These are phyloP conservation scores for Dipodomys ordii DNA, from an alignment of 2,113 vertebrate genomes.

Conservation along the genomic window DNA sequence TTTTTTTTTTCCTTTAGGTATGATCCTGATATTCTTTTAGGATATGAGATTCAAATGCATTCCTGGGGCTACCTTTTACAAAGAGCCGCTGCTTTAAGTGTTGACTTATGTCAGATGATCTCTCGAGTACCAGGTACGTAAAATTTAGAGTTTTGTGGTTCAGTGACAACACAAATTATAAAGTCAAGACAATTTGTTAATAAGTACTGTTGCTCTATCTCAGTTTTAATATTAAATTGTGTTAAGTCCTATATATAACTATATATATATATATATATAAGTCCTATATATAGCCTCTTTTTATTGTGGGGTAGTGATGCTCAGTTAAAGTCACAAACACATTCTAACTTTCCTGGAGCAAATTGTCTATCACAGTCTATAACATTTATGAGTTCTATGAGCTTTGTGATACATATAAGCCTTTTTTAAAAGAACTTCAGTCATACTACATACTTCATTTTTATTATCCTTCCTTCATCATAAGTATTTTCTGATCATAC, in stretches of 20 bases:
- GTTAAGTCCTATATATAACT: constrained; percentile 8
- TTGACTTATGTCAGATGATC: constrained; percentile 95
- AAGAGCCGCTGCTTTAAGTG: constrained; percentile 91
- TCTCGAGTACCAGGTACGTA: constrained; percentile 96
- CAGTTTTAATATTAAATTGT: constrained; percentile 37
- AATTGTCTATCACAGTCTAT: no score
- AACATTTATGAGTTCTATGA: neutral
- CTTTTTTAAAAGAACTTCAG: constrained; percentile 12
- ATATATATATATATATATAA: no score
- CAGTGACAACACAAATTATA: constrained; percentile 47
- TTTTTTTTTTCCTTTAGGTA: constrained; percentile 87
- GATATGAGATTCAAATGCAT: constrained; percentile 98
- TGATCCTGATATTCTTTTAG: constrained; percentile 97
- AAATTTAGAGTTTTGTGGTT: constrained; percentile 12
- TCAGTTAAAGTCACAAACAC: no score
- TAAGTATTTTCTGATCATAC: neutral
- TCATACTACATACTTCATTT: neutral
- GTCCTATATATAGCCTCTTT: constrained; percentile 23
- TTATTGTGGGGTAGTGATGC: no score
- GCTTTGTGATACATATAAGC: neutral
- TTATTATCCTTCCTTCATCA: neutral
- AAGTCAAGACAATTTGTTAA: constrained; percentile 30
- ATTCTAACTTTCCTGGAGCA: no score
- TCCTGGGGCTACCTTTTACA: constrained; percentile 99
- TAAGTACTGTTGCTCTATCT: neutral